Percentiles rank a stretch among this genome's conserved stretches.
These are phyloP conservation scores for Eumeta japonica DNA, from an alignment of 1,140 invertebrate genomes.

Conservation along the genomic window DNA sequence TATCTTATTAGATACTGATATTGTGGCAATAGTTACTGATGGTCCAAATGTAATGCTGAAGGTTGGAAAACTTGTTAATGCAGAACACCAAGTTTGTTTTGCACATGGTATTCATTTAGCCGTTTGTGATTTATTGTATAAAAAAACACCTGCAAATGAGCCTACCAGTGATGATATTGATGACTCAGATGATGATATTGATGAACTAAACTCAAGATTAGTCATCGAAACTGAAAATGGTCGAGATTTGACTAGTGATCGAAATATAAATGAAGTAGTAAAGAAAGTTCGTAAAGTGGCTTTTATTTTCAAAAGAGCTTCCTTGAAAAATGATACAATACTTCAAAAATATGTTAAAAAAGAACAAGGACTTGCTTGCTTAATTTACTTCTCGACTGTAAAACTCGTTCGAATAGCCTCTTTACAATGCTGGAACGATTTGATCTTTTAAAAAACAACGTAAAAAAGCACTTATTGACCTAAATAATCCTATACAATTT, in stretches of 20 bases:
- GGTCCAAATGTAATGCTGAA: conserved; percentile 11
- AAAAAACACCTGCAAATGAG: conserved; percentile 6
- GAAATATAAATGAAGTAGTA: conserved; percentile 10
- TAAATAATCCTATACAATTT: conserved; percentile 8
- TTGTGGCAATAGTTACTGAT: conserved; percentile 11
- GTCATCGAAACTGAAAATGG: conserved; percentile 6
- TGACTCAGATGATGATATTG: conserved; percentile 6
- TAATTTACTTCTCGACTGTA: conserved; percentile 9
- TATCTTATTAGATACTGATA: conserved; percentile 9
- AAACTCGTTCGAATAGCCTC: conserved; percentile 11
- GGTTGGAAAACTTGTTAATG: conserved; percentile 10
- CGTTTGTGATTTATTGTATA: no score
- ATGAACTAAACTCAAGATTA: conserved; percentile 9
- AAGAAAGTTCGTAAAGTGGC: conserved; percentile 11
- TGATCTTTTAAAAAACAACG: conserved; percentile 9
- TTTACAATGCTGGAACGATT: no score
- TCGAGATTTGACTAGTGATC: conserved; percentile 7
- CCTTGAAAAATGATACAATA: conserved; percentile 14
- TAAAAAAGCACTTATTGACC: conserved; percentile 9
- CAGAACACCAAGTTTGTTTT: conserved; percentile 13
- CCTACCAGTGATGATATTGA: conserved; percentile 3
- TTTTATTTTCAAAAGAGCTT: conserved; percentile 10
- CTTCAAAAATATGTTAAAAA: conserved; percentile 11
- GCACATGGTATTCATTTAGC: conserved; percentile 12
- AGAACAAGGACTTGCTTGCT: conserved; percentile 11